Percentiles rank a stretch among this genome's conserved stretches.
Conservation (phyloP, 2,888 invertebrate species). For the Lysandra bellargus region DNA sequence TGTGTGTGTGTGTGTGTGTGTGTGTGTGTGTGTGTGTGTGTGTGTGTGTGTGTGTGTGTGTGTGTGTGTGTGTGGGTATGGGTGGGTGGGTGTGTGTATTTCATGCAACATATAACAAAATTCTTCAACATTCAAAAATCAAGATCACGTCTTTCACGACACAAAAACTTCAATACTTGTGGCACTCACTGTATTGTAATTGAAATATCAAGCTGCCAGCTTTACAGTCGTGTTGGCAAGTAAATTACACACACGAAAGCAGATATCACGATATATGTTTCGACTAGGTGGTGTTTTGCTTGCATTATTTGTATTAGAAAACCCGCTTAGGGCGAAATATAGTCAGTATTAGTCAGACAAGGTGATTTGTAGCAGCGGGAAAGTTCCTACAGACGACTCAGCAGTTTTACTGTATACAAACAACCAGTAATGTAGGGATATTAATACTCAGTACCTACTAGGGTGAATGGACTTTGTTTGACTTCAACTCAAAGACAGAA, state of each 20-base stretch:
- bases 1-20: too few species aligned
- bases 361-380: constrained; percentile 2
- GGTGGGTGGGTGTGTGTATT: too few species aligned
- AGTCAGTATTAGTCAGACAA: constrained; percentile 1
- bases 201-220: not conserved
- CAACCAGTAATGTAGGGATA: not conserved
- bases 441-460: too few species aligned
- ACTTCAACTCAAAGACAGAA: too few species aligned
- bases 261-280: not conserved
- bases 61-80: too few species aligned
- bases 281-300: not conserved
- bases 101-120: too few species aligned
- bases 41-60: too few species aligned
- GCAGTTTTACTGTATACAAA: not conserved
- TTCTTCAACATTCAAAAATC: not conserved
- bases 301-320: constrained; percentile 1
- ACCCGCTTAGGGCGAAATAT: not conserved
- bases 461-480: too few species aligned
- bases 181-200: not conserved
- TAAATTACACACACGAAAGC: constrained; percentile 2
- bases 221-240: not conserved
- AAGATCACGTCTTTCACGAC: not conserved
- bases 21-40: too few species aligned
- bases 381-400: not conserved
- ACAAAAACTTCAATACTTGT: not conserved